Percentiles rank a stretch among this genome's conserved stretches.
Conservation (phyloP, 2,888 invertebrate species). For the Oligia fasciuncula region DNA sequence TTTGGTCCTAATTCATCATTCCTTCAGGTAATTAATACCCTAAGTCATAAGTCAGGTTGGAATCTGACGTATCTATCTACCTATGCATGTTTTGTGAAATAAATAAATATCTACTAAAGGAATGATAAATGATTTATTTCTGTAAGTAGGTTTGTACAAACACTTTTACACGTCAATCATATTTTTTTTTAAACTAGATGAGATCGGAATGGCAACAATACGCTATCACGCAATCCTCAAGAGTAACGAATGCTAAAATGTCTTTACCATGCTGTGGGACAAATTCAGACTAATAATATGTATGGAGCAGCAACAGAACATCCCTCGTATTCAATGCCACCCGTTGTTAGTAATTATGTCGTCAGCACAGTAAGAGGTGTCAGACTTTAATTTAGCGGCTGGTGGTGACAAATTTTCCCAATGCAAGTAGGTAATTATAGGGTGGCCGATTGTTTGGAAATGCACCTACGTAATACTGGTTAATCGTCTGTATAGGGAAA, state of each 20-base stretch:
- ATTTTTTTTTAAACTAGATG: no score
- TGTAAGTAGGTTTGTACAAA: no score
- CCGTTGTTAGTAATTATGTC: conserved; percentile 44
- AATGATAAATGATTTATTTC: background rate
- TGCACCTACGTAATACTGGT: conserved; percentile 1
- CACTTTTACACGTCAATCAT: no score
- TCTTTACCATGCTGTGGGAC: background rate
- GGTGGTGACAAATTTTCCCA: conserved; percentile 22
- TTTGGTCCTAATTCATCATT: no score
- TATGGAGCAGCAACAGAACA: conserved; percentile 24
- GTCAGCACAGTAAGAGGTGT: conserved; percentile 42
- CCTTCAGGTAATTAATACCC: no score
- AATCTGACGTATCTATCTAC: no score
- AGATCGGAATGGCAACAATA: background rate
- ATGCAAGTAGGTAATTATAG: conserved; percentile 49
- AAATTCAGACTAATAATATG: background rate
- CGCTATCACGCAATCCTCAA: background rate
- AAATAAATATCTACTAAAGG: background rate
- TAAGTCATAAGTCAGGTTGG: no score
- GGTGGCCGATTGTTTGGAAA: background rate
- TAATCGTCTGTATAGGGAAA: background rate
- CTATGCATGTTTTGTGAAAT: no score
- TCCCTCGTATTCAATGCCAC: conserved; percentile 4
- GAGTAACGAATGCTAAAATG: background rate
- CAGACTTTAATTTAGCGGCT: conserved; percentile 19